Conservation (phyloP, 2,888 invertebrate species). For the Disparrhopalites patrizii region DNA sequence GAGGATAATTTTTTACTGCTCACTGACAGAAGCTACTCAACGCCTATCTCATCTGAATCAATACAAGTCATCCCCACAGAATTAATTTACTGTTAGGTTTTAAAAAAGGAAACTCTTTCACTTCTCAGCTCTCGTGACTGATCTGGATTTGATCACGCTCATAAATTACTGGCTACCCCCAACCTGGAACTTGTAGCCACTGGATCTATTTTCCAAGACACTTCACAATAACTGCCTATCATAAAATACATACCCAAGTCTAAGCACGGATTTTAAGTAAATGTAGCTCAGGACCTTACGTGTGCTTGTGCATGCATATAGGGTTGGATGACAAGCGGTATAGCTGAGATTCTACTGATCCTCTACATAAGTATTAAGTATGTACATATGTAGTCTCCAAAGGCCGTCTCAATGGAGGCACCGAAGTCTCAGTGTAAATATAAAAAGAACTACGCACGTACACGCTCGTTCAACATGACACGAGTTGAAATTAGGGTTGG, state of each 20-base stretch:
- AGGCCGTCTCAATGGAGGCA: no score
- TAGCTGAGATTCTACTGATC: no score
- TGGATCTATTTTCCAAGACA: constrained; percentile 17
- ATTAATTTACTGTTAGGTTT: constrained; percentile 22
- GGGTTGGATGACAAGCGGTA: no score
- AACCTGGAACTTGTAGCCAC: constrained; percentile 27
- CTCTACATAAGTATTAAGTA: no score
- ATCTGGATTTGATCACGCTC: constrained; percentile 31
- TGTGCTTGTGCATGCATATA: no score
- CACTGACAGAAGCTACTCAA: constrained; percentile 25
- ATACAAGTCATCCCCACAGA: constrained; percentile 27
- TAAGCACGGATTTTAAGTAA: no score
- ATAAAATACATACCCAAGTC: neutral
- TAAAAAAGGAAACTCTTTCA: constrained; percentile 4
- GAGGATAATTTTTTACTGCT: neutral
- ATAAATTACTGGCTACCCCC: constrained; percentile 30
- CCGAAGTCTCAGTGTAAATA: no score
- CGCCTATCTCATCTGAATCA: constrained; percentile 30
- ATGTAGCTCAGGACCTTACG: no score
- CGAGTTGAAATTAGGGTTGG: constrained; percentile 23
- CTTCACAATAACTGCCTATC: neutral
- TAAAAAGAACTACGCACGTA: no score
- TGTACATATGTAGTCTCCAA: no score
- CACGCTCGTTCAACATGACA: constrained; percentile 23
- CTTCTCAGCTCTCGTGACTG: constrained; percentile 19